Percentiles rank a stretch among this genome's conserved stretches.
Evolutionary conservation across 1,140 invertebrate genomes (phyloP).

Genomic region (Drosophila eugracilis): DNA sequence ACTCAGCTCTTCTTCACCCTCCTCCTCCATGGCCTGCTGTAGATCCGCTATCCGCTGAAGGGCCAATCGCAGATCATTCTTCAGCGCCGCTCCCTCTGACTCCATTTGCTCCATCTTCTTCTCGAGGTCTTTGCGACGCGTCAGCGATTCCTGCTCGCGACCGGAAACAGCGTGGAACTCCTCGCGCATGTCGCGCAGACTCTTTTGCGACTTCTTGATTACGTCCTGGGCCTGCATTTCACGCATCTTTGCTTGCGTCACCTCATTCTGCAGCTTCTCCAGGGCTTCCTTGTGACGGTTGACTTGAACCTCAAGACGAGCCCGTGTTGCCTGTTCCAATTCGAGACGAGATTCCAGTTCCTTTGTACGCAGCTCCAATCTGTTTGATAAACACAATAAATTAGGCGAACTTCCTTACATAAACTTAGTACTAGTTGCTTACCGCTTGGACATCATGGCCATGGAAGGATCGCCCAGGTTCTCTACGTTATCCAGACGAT

Average conservation of each 20-base stretch:
- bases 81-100: conserved; percentile 87
- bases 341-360: conserved; percentile 96
- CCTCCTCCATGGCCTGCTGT: conserved; percentile 94
- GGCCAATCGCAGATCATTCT: conserved; percentile 91
- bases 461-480: conserved; percentile 91
- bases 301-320: conserved; percentile 93
- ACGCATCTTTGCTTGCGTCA: conserved; percentile 88
- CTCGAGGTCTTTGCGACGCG: conserved; percentile 89
- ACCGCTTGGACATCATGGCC: conserved; percentile 89
- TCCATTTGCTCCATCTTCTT: conserved; percentile 89
- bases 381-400: conserved; percentile 25
- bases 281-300: conserved; percentile 92
- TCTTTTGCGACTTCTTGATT: conserved; percentile 89
- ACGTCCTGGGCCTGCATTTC: conserved; percentile 92
- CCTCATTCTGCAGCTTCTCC: conserved; percentile 91
- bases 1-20: conserved; percentile 88
- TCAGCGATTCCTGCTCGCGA: conserved; percentile 90
- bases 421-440: conserved; percentile 6
- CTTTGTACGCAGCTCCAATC: conserved; percentile 92
- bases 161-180: conserved; percentile 88
- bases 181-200: conserved; percentile 90
- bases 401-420: not conserved
- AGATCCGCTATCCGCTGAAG: conserved; percentile 93
- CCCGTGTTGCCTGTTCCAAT: conserved; percentile 93
- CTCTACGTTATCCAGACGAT: conserved; percentile 91